Conservation (phyloP, 2,888 invertebrate genomes). For the Panzeria rudis region DNA sequence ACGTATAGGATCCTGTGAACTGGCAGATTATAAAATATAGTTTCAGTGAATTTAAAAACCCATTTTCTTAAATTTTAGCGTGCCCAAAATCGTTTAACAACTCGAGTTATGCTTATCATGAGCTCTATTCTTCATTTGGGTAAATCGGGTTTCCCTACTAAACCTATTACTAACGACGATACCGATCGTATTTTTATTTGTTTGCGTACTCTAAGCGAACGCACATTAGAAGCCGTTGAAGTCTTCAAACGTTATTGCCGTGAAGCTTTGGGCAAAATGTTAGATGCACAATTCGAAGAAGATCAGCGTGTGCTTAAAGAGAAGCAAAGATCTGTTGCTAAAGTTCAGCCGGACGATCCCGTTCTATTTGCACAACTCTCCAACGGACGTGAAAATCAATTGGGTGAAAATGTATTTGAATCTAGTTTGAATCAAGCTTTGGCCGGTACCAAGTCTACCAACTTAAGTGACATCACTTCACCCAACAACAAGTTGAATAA, state of each 20-base stretch:
- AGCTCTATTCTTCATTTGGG: constrained; percentile 94
- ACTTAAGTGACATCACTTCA: constrained; percentile 84
- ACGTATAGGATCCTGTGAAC: too few species aligned
- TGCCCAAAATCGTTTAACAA: constrained; percentile 86
- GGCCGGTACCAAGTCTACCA: constrained; percentile 86
- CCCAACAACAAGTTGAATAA: constrained; percentile 87
- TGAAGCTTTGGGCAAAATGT: constrained; percentile 91
- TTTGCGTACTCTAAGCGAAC: constrained; percentile 89
- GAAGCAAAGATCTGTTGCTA: constrained; percentile 88
- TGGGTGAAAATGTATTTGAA: constrained; percentile 92
- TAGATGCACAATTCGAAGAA: constrained; percentile 89
- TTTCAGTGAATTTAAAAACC: background rate
- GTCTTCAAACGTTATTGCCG: constrained; percentile 91
- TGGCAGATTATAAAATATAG: background rate
- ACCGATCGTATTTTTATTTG: constrained; percentile 94
- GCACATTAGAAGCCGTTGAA: constrained; percentile 87
- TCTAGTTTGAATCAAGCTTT: constrained; percentile 95
- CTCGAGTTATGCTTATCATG: constrained; percentile 94
- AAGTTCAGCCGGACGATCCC: constrained; percentile 94
- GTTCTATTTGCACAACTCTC: constrained; percentile 92
- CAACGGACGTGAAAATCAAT: constrained; percentile 86
- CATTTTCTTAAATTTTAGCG: constrained; percentile 62
- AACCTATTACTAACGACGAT: constrained; percentile 98
- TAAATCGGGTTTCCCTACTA: constrained; percentile 88
- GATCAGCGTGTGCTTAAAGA: constrained; percentile 85